Evolutionary conservation across 2,797 vertebrate species (phyloP).

Genomic region (Arrhamphus sclerolepis): DNA sequence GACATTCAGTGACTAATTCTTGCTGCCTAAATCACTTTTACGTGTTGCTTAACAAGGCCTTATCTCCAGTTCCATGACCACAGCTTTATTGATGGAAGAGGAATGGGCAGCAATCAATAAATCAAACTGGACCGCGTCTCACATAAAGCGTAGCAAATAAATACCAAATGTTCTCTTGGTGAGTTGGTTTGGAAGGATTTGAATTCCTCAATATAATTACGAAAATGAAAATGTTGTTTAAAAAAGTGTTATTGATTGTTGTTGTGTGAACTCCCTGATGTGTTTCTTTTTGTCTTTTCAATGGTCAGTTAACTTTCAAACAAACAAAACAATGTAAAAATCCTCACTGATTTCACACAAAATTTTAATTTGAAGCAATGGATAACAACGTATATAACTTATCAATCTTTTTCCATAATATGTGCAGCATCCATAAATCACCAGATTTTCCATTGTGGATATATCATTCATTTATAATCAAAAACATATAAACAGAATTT

Average conservation of each 20-base stretch:
- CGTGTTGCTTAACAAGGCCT: too few relatives aligned
- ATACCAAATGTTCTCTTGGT: neutral
- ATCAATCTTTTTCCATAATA: neutral
- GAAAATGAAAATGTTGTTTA: too few relatives aligned
- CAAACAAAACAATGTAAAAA: too few relatives aligned
- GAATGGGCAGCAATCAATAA: neutral
- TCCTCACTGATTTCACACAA: constrained; percentile 26
- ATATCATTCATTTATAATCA: neutral
- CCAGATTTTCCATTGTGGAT: too few relatives aligned
- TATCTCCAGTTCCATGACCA: neutral
- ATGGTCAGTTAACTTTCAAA: constrained; percentile 46
- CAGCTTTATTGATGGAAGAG: neutral
- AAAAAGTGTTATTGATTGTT: neutral
- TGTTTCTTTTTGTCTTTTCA: constrained; percentile 42
- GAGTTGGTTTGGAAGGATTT: neutral
- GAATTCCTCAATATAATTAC: too few relatives aligned
- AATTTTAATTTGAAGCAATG: neutral
- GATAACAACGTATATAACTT: neutral
- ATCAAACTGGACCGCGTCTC: neutral
- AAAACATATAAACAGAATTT: too few relatives aligned
- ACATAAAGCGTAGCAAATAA: neutral
- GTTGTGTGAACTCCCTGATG: neutral
- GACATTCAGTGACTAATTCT: too few relatives aligned
- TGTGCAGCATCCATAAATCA: neutral
- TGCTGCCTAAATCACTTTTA: too few relatives aligned